Evolutionary conservation across 2,797 vertebrate genomes (phyloP).

Genomic region (Sitta carolinensis): DNA sequence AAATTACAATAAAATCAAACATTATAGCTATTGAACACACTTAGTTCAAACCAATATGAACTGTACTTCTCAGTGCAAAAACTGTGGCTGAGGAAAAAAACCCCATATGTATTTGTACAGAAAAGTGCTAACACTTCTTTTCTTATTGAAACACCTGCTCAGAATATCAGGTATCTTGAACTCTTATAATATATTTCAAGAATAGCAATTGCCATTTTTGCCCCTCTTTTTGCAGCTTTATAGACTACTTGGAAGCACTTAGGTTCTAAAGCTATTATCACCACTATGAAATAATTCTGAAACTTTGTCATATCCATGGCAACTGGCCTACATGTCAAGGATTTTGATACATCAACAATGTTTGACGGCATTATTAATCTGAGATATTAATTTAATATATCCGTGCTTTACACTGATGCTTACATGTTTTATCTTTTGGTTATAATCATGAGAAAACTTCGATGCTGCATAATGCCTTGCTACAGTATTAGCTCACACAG

Average conservation of each 20-base stretch:
- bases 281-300: not conserved
- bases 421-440: not conserved
- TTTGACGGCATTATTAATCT: not conserved
- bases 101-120: not conserved
- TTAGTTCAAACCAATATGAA: not conserved
- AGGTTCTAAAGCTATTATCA: not conserved
- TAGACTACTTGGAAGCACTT: not conserved
- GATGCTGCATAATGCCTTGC: not conserved
- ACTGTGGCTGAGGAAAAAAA: not conserved
- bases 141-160: not conserved
- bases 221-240: not conserved
- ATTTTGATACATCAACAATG: not conserved
- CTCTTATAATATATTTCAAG: not conserved
- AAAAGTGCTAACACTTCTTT: not conserved
- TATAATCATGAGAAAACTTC: not conserved
- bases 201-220: not conserved
- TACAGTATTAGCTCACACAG: not conserved
- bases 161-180: not conserved
- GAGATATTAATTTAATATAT: constrained; percentile 10
- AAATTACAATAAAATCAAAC: not conserved
- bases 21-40: not conserved
- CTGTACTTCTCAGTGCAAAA: not conserved
- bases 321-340: not conserved
- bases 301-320: constrained; percentile 32
- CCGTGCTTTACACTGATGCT: not conserved